Base-by-base conservation (phyloP, 2,888 invertebrate genomes). In the Luperina testacea region DNA sequence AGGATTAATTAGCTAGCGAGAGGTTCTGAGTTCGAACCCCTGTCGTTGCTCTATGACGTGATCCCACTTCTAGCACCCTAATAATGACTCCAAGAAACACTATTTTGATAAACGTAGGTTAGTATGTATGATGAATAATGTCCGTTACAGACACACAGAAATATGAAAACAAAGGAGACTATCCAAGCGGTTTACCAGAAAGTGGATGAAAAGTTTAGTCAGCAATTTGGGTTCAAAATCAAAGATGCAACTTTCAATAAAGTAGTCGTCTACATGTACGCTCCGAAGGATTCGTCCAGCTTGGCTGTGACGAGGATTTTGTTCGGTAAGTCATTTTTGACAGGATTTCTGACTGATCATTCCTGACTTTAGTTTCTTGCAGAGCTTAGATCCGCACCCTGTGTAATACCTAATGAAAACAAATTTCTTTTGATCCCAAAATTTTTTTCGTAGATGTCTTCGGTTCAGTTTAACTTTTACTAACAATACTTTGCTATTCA, bases 271-370 rank as follows among this genome's bases (percentile, higher is more conserved):
- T 97, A 97, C 88, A 94, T 98, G 92, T 97, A 98, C 90, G 93
- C 95, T 70, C 98, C 98, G 0, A 97, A 97, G 61, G 98, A 99
- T 95, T 97, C 98, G 0, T 97, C 98, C 0, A 98, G 98, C 86
- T 96, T 99, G 77, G 99, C 98, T 17, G 94, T 98, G 0, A 97
- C 98, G 17, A 97, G 99, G 80, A 98, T 98, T 85, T 94, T 98
- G 4, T 99, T 98, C 93, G 99, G 99, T 99, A 96, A 97, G 97
- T 74, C 3, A n/a, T 48, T 48, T 48, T 13, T 4, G 4, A 48
- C 11, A 5, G 13, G 48, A 13, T n/a, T n/a, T n/a, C n/a, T n/a
- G n/a, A n/a, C n/a, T n/a, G n/a, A n/a, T n/a, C 13, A 2, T 48
- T 48, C 13, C 13, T 48, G 48, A 13, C 48, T 3, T 13, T 48